Conservation (phyloP, 2,113 vertebrate genomes). For the Ivindomyrus marchei region DNA sequence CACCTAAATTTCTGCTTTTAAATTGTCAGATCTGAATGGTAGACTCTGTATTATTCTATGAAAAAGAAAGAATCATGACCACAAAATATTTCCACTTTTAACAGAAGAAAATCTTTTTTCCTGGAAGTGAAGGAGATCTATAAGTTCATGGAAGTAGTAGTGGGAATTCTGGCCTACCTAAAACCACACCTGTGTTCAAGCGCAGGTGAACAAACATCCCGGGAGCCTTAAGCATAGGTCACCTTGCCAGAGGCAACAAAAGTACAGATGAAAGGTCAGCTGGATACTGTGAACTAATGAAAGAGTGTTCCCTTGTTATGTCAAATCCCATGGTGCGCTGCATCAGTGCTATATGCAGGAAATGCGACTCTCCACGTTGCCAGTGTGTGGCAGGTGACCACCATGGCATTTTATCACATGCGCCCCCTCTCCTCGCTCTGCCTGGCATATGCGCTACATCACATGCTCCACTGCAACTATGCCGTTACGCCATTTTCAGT, state of each 20-base stretch:
- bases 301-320: neutral
- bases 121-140: neutral
- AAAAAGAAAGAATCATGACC: neutral
- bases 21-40: neutral
- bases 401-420: neutral
- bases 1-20: neutral
- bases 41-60: neutral
- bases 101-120: neutral
- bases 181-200: slow-evolving; percentile 2
- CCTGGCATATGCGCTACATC: neutral
- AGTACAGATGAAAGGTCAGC: neutral
- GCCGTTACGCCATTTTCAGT: slow-evolving; percentile 14
- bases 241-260: neutral
- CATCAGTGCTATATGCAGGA: neutral
- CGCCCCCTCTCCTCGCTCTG: neutral
- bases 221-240: neutral
- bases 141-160: neutral
- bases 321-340: neutral
- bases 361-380: neutral
- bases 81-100: neutral
- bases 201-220: neutral
- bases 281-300: neutral
- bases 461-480: neutral
- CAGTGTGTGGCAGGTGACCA: neutral
- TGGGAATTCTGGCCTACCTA: neutral